These are phyloP conservation scores for Deroptyus accipitrinus DNA, from an alignment of 2,113 vertebrate genomes.

Conservation along the genomic window DNA sequence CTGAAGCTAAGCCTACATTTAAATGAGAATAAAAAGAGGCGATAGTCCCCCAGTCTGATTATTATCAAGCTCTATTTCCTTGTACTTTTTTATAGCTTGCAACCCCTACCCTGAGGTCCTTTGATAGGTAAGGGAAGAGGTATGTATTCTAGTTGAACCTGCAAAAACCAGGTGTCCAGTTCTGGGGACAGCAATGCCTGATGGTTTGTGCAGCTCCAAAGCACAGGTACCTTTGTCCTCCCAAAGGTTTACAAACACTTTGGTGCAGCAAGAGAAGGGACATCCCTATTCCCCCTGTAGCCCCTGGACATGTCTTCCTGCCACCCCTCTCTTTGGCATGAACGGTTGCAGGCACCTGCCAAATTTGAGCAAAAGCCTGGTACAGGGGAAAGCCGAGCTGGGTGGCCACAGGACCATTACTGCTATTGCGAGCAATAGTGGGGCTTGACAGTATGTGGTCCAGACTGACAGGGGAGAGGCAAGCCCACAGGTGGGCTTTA, in stretches of 20 bases:
- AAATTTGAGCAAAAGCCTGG: not conserved
- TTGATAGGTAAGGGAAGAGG: not conserved
- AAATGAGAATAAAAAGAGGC: not conserved
- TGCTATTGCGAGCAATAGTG: not conserved
- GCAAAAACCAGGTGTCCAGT: not conserved
- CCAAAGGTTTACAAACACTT: not conserved
- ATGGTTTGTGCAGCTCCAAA: not conserved
- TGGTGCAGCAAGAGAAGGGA: not conserved
- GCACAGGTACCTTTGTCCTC: not conserved
- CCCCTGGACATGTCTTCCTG: fast-evolving
- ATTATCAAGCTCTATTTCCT: not conserved
- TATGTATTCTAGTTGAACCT: not conserved
- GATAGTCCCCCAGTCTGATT: fast-evolving
- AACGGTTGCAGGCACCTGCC: not conserved
- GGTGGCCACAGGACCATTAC: not conserved
- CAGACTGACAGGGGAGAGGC: not conserved
- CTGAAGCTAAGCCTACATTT: not conserved
- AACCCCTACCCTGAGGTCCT: not conserved
- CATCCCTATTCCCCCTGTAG: not conserved
- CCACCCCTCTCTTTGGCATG: no score
- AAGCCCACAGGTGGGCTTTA: not conserved
- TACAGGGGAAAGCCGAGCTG: not conserved
- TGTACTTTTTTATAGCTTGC: not conserved
- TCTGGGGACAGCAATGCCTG: not conserved
- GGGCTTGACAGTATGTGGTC: not conserved